Base-by-base conservation (phyloP, 2,113 vertebrate genomes). In the Heterotis niloticus region DNA sequence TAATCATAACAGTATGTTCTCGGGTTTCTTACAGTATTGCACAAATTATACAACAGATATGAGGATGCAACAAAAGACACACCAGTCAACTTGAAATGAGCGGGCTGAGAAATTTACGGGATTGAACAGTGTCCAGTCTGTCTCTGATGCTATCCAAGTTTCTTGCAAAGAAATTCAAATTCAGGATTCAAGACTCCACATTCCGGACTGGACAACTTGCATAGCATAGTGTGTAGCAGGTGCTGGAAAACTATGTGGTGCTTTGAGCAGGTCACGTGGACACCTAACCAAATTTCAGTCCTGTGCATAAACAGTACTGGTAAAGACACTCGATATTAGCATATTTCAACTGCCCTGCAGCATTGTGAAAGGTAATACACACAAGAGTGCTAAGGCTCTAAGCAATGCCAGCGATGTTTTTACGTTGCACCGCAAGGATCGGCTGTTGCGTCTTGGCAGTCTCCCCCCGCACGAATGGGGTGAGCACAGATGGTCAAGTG, bases 21-120 rank as follows among this genome's bases (percentile, higher is more conserved):
- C 16, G 60, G 60, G 34, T 62, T 73, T 76, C 29, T 72, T 70
- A 66, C 80, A 72, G 75, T 83, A 85, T 85, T 85, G 82, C 81
- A 85, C 83, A 83, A 81, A 82, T 77, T 79, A 76, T 79, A 82
- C 67, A 79, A 82, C 67, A 79, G 18, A 64, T 73, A 81, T 70
- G 77, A 73, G 78, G 78, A 78, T 67, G 71, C 76, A 80, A 75
- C 78, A 76, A 44, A 67, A 69, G 18, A 75, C 62, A 66, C 52
- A 51, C 24, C 44, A 51, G 51, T 66, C 29, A 59, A 28, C 54
- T 51, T 70, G 18, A 76, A 59, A 75, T 67, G 54, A 67, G 10
- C 18, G 56, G 64, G 10, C 11, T 7, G 16, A 16, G 34, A 16
- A 78, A 54, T 67, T 78, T 68, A 54, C 18, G 57, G 24, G 57